Evolutionary conservation across 2,113 vertebrate genomes (phyloP).

Genomic region (Ctenodactylus gundi): DNA sequence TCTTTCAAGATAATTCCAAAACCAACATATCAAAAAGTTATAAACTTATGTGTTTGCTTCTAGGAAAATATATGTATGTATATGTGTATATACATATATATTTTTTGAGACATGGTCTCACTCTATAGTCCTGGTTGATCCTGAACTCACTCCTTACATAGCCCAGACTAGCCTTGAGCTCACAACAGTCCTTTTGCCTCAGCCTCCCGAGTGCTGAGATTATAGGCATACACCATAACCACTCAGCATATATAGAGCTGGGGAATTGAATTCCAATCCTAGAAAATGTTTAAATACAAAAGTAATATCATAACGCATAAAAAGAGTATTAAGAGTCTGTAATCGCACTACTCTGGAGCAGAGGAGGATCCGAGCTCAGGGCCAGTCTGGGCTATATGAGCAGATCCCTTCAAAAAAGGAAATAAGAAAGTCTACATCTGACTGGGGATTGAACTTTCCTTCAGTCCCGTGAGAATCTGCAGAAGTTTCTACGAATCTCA

Average conservation of each 20-base stretch:
- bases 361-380: not conserved
- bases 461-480: not conserved
- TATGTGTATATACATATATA: too few species aligned
- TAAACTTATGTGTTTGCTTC: not conserved
- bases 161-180: too few species aligned
- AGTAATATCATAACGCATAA: not conserved
- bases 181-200: too few species aligned
- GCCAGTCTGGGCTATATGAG: not conserved
- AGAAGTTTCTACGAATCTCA: too few species aligned
- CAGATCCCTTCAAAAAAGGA: not conserved
- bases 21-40: not conserved
- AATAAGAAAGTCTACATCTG: not conserved
- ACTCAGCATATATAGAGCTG: too few species aligned
- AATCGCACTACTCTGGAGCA: too few species aligned
- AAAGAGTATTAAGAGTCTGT: not conserved
- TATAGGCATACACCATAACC: too few species aligned
- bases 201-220: too few species aligned
- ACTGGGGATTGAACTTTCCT: not conserved
- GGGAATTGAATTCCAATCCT: too few species aligned
- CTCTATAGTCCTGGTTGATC: too few species aligned
- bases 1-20: not conserved
- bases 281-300: not conserved
- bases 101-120: too few species aligned
- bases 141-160: too few species aligned
- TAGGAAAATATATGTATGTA: conserved; percentile 16